Evolutionary conservation across 2,113 vertebrate genomes (phyloP).

Genomic region (Cercopithecus mona): DNA sequence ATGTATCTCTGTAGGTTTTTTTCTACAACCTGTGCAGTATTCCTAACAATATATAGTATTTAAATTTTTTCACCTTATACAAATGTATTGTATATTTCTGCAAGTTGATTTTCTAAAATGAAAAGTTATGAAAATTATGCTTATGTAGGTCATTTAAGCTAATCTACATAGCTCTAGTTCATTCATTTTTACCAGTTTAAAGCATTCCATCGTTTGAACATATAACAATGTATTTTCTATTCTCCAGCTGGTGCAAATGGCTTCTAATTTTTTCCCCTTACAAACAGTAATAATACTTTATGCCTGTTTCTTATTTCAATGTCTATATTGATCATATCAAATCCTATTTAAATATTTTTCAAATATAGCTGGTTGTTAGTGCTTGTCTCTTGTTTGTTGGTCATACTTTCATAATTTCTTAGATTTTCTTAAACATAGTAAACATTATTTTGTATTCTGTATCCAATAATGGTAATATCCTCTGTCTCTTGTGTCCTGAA

Average conservation of each 20-base stretch:
- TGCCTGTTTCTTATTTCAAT: background rate
- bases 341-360: background rate
- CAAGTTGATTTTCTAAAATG: constrained; percentile 23
- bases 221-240: background rate
- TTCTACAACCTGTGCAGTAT: background rate
- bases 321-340: background rate
- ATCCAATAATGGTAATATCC: background rate
- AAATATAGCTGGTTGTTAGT: background rate
- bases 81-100: background rate
- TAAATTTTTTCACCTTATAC: background rate
- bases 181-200: background rate
- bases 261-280: background rate
- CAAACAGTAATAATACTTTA: background rate
- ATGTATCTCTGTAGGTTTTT: background rate
- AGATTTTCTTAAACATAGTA: background rate
- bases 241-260: background rate
- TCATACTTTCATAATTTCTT: background rate
- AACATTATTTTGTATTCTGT: background rate
- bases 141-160: background rate
- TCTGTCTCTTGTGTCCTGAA: background rate
- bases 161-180: background rate
- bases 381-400: background rate
- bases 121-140: background rate
- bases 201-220: background rate
- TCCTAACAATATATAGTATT: background rate